phyloP scores from a whole-genome alignment of 2,888 invertebrate species.

The Chloroclysta siterata region DNA sequence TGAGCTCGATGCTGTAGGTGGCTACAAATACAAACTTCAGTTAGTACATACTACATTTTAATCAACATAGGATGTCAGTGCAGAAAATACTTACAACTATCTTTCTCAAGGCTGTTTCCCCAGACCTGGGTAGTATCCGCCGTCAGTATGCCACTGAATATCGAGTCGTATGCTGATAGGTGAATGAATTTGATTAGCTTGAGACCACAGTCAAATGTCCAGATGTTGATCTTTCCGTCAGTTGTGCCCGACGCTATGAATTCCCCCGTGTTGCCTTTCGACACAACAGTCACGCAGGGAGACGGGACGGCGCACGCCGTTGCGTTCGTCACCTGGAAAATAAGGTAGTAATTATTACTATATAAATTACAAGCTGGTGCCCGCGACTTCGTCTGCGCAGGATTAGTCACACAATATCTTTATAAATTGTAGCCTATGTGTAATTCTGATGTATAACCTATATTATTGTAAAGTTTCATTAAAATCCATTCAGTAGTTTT shows the following conservation, averaged over 20 bases:
- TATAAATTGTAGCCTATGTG: too few relatives aligned
- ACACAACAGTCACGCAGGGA: conserved; percentile 82
- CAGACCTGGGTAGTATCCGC: conserved; percentile 77
- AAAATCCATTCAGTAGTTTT: too few relatives aligned
- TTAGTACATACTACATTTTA: neutral
- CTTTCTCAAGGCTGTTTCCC: conserved; percentile 78
- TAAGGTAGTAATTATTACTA: neutral
- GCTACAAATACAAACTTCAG: conserved; percentile 49
- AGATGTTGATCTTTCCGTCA: conserved; percentile 90
- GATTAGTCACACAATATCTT: too few relatives aligned
- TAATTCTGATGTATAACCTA: too few relatives aligned
- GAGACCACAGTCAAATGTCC: conserved; percentile 92
- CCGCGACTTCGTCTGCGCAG: too few relatives aligned
- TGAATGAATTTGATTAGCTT: conserved; percentile 87
- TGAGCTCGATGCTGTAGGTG: conserved; percentile 73
- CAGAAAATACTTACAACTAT: conserved; percentile 67
- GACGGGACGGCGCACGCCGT: conserved; percentile 90
- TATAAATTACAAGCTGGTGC: too few relatives aligned
- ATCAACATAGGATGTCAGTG: neutral
- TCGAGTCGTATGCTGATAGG: conserved; percentile 78
- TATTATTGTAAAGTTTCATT: too few relatives aligned
- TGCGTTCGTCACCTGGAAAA: conserved; percentile 88
- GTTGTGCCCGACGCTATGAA: conserved; percentile 84
- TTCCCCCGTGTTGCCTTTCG: conserved; percentile 85
- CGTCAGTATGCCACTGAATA: conserved; percentile 76